Percentiles rank a stretch among this genome's conserved stretches.
Conservation (phyloP, 1,140 invertebrate genomes). For the Zaprionus camerounensis region DNA sequence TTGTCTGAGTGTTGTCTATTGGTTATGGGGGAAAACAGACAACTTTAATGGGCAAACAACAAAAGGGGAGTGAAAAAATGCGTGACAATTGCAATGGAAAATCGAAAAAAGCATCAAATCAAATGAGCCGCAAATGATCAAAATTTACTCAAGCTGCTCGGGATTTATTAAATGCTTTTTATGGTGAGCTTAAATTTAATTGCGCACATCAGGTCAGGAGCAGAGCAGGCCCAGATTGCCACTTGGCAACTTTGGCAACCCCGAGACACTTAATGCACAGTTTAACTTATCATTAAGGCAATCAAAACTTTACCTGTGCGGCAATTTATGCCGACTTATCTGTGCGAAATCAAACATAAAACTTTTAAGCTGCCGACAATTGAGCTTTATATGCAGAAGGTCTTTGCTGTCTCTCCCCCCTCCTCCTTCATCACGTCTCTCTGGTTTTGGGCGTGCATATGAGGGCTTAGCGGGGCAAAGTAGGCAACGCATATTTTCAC, state of each 20-base stretch:
- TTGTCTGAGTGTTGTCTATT: conserved; percentile 39
- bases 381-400: conserved; percentile 70
- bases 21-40: conserved; percentile 5
- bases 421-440: background rate
- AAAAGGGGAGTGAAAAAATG: conserved; percentile 13
- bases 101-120: conserved; percentile 10
- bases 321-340: conserved; percentile 76
- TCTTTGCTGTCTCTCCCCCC: background rate
- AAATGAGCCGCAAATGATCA: conserved; percentile 16
- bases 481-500: conserved; percentile 47
- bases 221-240: conserved; percentile 5
- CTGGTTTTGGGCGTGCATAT: background rate
- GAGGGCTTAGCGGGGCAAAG: conserved; percentile 27
- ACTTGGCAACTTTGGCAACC: conserved; percentile 30
- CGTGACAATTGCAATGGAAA: conserved; percentile 24
- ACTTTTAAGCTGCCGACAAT: conserved; percentile 79
- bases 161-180: background rate
- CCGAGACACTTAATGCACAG: conserved; percentile 38
- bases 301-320: conserved; percentile 77
- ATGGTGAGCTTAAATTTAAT: conserved; percentile 11
- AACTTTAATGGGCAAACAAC: conserved; percentile 28
- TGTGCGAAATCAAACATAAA: conserved; percentile 75
- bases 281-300: conserved; percentile 73
- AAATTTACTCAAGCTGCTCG: conserved; percentile 3
- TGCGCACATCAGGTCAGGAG: background rate